These are phyloP conservation scores for Porites lobata DNA, from an alignment of 92 coral and sea anemone genomes.

Conservation along the genomic window DNA sequence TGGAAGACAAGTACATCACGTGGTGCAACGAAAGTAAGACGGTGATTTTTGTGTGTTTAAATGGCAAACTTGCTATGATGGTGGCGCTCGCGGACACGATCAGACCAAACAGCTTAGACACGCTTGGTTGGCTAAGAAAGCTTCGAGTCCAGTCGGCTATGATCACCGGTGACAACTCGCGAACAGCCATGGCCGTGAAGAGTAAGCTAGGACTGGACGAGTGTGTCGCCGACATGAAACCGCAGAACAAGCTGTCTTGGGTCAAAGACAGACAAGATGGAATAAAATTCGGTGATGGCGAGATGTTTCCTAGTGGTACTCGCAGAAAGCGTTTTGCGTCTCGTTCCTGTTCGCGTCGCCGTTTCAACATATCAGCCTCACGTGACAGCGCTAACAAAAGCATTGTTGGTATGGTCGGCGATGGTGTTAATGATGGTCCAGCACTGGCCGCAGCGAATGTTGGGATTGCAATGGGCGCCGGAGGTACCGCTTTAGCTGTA, in stretches of 20 bases:
- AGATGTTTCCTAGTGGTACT: neutral
- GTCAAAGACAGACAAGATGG: slow-evolving; percentile 73
- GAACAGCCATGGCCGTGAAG: slow-evolving; percentile 98
- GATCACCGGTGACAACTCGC: slow-evolving; percentile 98
- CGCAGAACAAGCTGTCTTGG: slow-evolving; percentile 94
- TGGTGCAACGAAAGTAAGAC: slow-evolving; percentile 97
- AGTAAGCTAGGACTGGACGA: slow-evolving; percentile 82
- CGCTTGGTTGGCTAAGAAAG: slow-evolving; percentile 85
- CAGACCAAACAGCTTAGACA: slow-evolving; percentile 77
- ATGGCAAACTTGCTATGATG: slow-evolving; percentile 85
- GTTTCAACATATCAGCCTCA: neutral
- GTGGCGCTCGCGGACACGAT: slow-evolving; percentile 96
- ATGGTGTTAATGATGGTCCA: slow-evolving; percentile 99
- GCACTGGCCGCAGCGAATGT: slow-evolving; percentile 97
- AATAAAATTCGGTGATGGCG: neutral
- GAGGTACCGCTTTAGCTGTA: slow-evolving; percentile 98
- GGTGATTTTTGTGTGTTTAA: slow-evolving; percentile 91
- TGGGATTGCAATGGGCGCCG: slow-evolving; percentile 99
- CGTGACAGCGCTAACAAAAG: slow-evolving; percentile 8
- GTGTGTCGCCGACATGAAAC: slow-evolving; percentile 97
- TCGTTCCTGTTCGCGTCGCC: slow-evolving; percentile 15
- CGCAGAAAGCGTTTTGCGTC: neutral
- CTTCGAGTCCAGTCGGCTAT: slow-evolving; percentile 93
- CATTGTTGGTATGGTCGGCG: slow-evolving; percentile 99
- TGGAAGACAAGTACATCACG: slow-evolving; percentile 68